phyloP scores from a whole-genome alignment of 2,113 vertebrate genomes.

The Nothobranchius furzeri region DNA sequence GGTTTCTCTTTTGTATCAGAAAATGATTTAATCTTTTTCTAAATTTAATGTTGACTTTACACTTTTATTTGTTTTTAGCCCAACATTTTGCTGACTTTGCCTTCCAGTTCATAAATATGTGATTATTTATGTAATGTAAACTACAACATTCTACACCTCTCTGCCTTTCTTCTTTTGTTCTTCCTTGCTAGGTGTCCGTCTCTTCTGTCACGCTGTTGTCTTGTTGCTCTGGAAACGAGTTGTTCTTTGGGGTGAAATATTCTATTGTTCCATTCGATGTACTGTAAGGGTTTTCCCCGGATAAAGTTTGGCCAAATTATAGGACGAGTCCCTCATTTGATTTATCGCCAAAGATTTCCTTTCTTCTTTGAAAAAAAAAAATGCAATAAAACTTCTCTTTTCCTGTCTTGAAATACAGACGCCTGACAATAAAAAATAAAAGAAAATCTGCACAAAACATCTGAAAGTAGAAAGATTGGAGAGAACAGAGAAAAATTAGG shows the following conservation, averaged over 20 bases:
- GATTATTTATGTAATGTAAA: too few species aligned
- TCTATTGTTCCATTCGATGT: slow-evolving; percentile 42
- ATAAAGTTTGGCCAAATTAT: slow-evolving; percentile 20
- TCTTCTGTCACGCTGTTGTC: slow-evolving; percentile 27
- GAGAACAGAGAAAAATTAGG: too few species aligned
- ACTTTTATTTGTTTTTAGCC: too few species aligned
- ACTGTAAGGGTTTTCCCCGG: slow-evolving; percentile 48
- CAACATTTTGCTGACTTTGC: too few species aligned
- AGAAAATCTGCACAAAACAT: too few species aligned
- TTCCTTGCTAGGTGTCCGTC: slow-evolving; percentile 11
- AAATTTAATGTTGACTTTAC: background rate
- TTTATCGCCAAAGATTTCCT: background rate
- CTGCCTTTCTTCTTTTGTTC: slow-evolving; percentile 5
- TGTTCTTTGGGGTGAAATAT: slow-evolving; percentile 51
- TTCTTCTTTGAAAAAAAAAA: slow-evolving; percentile 7
- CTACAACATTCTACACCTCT: slow-evolving; percentile 1
- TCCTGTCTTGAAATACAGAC: background rate
- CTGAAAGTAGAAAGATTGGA: too few species aligned
- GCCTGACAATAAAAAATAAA: too few species aligned
- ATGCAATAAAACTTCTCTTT: background rate
- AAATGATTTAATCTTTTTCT: background rate
- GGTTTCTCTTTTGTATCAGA: background rate
- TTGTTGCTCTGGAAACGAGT: slow-evolving; percentile 48
- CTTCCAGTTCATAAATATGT: too few species aligned
- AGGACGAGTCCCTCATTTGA: background rate